phyloP scores from a whole-genome alignment of 2,888 invertebrate species.

The Drosophila acutilabella region DNA sequence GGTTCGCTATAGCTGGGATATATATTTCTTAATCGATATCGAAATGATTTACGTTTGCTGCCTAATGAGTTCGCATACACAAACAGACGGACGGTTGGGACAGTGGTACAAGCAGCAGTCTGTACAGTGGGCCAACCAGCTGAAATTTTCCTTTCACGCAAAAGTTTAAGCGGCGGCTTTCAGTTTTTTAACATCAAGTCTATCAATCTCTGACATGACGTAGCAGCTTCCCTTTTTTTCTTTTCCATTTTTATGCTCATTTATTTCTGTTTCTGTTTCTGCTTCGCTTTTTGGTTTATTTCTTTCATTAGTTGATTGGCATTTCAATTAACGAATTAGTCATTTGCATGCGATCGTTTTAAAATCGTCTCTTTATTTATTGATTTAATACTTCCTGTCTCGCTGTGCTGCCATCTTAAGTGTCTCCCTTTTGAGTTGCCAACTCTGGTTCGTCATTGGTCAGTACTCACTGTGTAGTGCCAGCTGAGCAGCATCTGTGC shows the following conservation, averaged over 20 bases:
- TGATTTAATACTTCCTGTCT: conserved; percentile 32
- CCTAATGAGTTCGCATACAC: conserved; percentile 77
- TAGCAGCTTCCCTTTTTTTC: conserved; percentile 41
- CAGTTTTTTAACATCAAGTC: conserved; percentile 46
- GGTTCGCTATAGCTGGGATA: conserved; percentile 65
- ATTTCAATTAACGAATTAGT: conserved; percentile 83
- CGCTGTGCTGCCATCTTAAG: conserved; percentile 38
- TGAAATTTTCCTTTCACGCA: conserved; percentile 70
- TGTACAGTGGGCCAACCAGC: conserved; percentile 20
- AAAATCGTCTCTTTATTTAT: conserved; percentile 20
- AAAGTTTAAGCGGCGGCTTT: conserved; percentile 51
- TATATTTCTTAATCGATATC: conserved; percentile 79
- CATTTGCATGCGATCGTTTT: conserved; percentile 59
- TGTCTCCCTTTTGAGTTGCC: background rate
- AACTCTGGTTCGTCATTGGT: conserved; percentile 20
- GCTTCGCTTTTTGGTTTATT: conserved; percentile 12
- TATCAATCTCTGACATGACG: conserved; percentile 75
- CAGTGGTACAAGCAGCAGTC: conserved; percentile 19
- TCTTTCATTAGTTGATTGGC: conserved; percentile 69
- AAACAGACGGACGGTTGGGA: conserved; percentile 33
- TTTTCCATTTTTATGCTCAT: background rate
- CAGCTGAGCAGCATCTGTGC: background rate
- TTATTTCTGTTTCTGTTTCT: background rate
- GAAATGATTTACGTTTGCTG: conserved; percentile 81
- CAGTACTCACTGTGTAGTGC: conserved; percentile 7